Conservation (phyloP, 2,113 vertebrate species). For the Camelus dromedarius region DNA sequence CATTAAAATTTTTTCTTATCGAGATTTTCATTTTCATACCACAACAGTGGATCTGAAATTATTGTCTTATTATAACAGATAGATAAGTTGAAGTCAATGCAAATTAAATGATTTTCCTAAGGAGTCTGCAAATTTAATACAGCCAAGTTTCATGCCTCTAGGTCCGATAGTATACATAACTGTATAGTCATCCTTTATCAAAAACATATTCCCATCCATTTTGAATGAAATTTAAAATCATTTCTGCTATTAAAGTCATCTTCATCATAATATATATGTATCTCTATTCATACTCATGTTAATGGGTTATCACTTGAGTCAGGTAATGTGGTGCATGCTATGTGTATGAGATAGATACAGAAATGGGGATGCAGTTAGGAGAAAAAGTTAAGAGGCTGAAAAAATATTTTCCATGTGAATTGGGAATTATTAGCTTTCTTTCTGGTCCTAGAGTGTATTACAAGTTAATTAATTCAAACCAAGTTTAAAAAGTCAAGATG, state of each 20-base stretch:
- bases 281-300: background rate
- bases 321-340: background rate
- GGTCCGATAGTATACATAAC: background rate
- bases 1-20: background rate
- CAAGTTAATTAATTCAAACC: conserved; percentile 26
- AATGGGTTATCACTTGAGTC: background rate
- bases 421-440: background rate
- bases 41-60: background rate
- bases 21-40: background rate
- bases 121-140: background rate
- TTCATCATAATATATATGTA: background rate
- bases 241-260: background rate
- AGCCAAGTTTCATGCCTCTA: background rate
- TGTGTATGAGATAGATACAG: background rate
- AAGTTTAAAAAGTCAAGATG: background rate
- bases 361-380: background rate
- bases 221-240: background rate
- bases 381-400: background rate
- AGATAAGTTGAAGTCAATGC: background rate
- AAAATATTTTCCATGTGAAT: background rate
- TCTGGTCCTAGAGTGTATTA: background rate
- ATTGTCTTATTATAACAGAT: background rate
- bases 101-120: conserved; percentile 6
- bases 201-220: background rate
- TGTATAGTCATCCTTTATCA: background rate